Base-by-base conservation (phyloP, 2,113 vertebrate genomes). In the Bombycilla garrulus region DNA sequence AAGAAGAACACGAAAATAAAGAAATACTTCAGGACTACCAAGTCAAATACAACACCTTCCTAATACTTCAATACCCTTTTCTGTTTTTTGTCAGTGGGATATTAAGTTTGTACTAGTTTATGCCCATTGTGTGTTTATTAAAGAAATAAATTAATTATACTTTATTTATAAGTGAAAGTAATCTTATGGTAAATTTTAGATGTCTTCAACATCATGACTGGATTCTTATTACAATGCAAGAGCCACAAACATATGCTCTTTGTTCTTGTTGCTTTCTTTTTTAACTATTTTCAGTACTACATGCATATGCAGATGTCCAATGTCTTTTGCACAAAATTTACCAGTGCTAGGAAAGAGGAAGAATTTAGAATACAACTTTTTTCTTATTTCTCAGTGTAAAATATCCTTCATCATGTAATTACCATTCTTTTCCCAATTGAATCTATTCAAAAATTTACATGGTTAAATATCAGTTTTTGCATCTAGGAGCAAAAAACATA, bases 281-380 rank as follows among this genome's bases (percentile, higher is more conserved):
- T 72, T 28, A 89, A 33, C 2, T 15, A 1, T 36, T 91, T 88
- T 70, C 47, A 70, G 7, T 58, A 31, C 50, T 69, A 57, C 0
- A 0, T 62, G 29, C 9, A 29, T 54, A 47, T 51, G n/a, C 6
- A 95, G 17, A 11, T 53, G 10, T 31, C 17, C 26, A 83, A 47
- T n/a, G 23, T 2, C 51, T 53, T 86, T 77, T 71, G 8, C 8
- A 50, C 15, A 62, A 8, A 57, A 65, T 81, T 84, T 78, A 45
- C 8, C n/a, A 48, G 7, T 18, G 12, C 25, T 62, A 38, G 12
- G 18, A 70, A 65, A 48, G 6, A 48, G 19, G 18, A 4, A 54
- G 56, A 70, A 60, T 5, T 47, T 81, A 0, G 0, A 26, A 35
- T 38, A 60, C 1, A 12, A 70, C 12, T 73, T 31, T 53, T 16